phyloP scores from a whole-genome alignment of 2,888 invertebrate genomes.

The Microctonus hyperodae region DNA sequence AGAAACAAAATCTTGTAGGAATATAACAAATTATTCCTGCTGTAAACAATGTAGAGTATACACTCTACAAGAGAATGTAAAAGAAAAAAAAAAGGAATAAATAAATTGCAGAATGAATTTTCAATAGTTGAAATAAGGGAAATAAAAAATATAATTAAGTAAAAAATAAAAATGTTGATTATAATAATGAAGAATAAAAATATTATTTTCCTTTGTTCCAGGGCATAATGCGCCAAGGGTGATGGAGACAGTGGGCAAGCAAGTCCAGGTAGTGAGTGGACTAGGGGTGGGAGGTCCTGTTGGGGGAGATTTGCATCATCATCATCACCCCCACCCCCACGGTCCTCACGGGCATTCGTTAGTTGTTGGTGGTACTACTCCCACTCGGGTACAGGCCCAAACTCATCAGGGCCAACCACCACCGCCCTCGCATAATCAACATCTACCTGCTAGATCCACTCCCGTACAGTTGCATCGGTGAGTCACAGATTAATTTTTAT shows the following conservation, averaged over 20 bases:
- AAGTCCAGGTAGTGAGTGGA: constrained; percentile 62
- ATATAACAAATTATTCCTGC: constrained; percentile 1
- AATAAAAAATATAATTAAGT: neutral
- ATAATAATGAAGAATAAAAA: neutral
- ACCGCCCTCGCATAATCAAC: constrained; percentile 59
- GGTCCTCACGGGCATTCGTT: constrained; percentile 57
- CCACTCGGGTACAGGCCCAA: constrained; percentile 55
- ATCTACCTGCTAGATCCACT: constrained; percentile 59
- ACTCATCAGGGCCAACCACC: constrained; percentile 52
- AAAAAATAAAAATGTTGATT: neutral
- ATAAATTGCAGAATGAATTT: too few species aligned
- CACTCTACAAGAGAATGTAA: constrained; percentile 27
- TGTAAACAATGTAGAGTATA: neutral
- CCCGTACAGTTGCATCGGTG: constrained; percentile 59
- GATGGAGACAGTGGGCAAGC: constrained; percentile 62
- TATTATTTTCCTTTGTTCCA: constrained; percentile 44
- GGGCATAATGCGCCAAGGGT: constrained; percentile 61
- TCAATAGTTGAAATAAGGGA: too few species aligned
- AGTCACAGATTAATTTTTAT: constrained; percentile 35
- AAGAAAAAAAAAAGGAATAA: too few species aligned
- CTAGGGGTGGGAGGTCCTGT: constrained; percentile 61
- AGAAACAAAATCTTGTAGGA: neutral
- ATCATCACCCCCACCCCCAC: constrained; percentile 59
- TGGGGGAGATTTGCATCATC: constrained; percentile 60
- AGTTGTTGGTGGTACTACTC: constrained; percentile 56